Percentiles rank a stretch among this genome's conserved stretches.
phyloP scores from a whole-genome alignment of 1,140 invertebrate species.

The roundworm (Caenorhabditis elegans) region DNA sequence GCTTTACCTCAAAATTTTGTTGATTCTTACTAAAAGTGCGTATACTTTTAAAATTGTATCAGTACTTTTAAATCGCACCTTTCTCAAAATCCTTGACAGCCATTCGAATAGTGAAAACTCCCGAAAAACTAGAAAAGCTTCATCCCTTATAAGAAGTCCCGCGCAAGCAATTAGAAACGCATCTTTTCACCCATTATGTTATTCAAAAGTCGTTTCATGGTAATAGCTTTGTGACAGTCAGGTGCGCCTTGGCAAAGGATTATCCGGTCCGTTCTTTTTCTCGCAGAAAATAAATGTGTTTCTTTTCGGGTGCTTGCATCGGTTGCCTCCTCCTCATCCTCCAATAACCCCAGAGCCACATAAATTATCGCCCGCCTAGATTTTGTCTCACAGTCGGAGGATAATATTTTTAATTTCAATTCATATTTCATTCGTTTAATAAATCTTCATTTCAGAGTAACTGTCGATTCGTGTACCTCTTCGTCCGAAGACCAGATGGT shows the following conservation, averaged over 20 bases:
- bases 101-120: no score
- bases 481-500: conserved; percentile 13
- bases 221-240: conserved; percentile 15
- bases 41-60: no score
- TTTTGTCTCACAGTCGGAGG: not conserved
- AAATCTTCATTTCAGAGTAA: not conserved
- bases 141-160: no score
- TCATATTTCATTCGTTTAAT: not conserved
- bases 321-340: not conserved
- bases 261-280: not conserved
- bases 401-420: not conserved
- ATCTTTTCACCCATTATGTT: conserved; percentile 21
- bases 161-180: not conserved
- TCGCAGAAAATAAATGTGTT: conserved; percentile 17
- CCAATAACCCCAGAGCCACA: not conserved
- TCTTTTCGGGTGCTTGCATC: not conserved
- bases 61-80: no score
- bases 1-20: no score
- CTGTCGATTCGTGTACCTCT: conserved; percentile 9
- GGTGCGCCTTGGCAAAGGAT: not conserved
- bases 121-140: no score
- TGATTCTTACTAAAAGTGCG: no score
- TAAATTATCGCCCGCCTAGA: not conserved
- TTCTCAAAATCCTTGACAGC: no score
- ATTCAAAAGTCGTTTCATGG: conserved; percentile 18